Base-by-base conservation (phyloP, 2,888 invertebrate species). In the Stegana nigrithorax region DNA sequence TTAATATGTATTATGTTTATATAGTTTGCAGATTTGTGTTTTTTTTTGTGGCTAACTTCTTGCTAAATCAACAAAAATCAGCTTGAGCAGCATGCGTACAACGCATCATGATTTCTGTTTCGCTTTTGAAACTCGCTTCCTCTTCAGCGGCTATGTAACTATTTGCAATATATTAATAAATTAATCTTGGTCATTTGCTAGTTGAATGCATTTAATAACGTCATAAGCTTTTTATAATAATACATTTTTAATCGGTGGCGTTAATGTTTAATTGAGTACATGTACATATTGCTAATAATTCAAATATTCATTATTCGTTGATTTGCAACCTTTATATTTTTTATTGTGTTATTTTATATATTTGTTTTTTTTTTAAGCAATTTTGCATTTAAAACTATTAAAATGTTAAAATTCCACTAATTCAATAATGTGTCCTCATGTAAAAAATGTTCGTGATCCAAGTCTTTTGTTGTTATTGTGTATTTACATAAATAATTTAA, bases 201-300 rank as follows among this genome's bases (percentile, higher is more conserved):
- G n/a, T n/a, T n/a, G n/a, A 42, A 42, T 42, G 42, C 14, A 42
- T n/a, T 42, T 42, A 42, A 42, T 42, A 42, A 42, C 42, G 42
- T 42, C 17, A 14, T 62, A 59, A 67, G 65, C 63, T 63, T 64
- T 69, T 70, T 64, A 50, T 8, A 8, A 21, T 44, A 19, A 65
- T 56, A 64, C n/a, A n/a, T n/a, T n/a, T n/a, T n/a, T 69, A 71
- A 63, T 74, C 73, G 76, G 73, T 74, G 73, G 73, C 73, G 66
- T 44, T 10, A 59, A 64, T 75, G n/a, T n/a, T 67, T 59, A 27
- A 57, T 36, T 60, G 60, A 64, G 65, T 61, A 65, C 47, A 32
- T 39, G 59, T 60, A 63, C 45, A 56, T 55, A 51, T 2, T 3
- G 10, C 2, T 55, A 47, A 36, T 66, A 8, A 21, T 36, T 21